phyloP scores from a whole-genome alignment of 2,797 vertebrate genomes.

The Phataginus tricuspis region DNA sequence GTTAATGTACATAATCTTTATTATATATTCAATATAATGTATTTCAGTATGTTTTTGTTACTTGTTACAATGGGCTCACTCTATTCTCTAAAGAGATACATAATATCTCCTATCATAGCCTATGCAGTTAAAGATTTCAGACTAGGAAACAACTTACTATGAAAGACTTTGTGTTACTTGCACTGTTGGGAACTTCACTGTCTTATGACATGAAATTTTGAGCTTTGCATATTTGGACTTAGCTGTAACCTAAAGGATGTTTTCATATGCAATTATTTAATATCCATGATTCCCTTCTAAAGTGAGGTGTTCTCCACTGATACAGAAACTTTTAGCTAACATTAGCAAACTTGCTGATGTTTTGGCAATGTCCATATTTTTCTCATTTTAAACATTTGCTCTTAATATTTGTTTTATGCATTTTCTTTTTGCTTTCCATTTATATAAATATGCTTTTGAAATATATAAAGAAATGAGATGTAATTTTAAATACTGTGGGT shows the following conservation, averaged over 20 bases:
- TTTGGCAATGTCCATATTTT: background rate
- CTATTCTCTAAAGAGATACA: background rate
- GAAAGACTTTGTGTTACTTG: background rate
- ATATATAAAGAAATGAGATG: background rate
- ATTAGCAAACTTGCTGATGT: background rate
- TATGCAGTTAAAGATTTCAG: background rate
- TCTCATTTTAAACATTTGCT: background rate
- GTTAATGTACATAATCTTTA: background rate
- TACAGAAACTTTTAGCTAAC: background rate
- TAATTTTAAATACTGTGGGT: background rate
- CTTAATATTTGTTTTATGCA: background rate
- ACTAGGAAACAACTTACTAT: background rate
- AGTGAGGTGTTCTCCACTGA: background rate
- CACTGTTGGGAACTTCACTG: background rate
- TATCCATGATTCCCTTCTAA: background rate
- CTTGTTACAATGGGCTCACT: background rate
- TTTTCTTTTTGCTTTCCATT: background rate
- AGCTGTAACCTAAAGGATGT: background rate
- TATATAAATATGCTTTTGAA: background rate
- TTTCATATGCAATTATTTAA: background rate
- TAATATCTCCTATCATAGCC: background rate
- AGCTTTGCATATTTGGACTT: background rate
- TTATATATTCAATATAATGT: background rate
- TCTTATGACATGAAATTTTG: background rate
- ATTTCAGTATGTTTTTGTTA: background rate